These are phyloP conservation scores for Rutpela maculata DNA, from an alignment of 2,888 invertebrate species.

Conservation along the genomic window DNA sequence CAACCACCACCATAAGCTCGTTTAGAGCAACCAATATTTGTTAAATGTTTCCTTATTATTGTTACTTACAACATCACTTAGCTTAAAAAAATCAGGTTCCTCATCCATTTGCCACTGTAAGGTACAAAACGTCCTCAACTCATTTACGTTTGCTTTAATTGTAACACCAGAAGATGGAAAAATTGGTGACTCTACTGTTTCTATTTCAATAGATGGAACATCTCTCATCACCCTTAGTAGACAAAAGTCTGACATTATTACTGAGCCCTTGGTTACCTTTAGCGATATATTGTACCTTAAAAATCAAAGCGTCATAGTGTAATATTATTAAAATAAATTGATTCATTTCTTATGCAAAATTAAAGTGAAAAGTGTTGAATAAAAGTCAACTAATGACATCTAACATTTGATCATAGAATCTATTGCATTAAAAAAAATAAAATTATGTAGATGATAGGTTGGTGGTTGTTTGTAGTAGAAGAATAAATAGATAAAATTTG, in stretches of 20 bases:
- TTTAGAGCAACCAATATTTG: background rate
- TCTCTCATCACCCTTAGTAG: constrained; percentile 16
- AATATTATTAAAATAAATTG: too few species aligned
- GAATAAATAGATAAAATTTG: too few species aligned
- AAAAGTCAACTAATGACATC: too few species aligned
- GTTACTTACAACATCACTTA: constrained; percentile 23
- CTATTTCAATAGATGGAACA: constrained; percentile 33
- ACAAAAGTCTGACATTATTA: background rate
- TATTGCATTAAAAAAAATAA: too few species aligned
- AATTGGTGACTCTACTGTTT: constrained; percentile 4
- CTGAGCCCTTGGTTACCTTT: constrained; percentile 12
- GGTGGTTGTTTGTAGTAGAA: too few species aligned
- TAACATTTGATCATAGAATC: too few species aligned
- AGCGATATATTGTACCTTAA: constrained; percentile 26
- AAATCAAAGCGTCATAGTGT: background rate
- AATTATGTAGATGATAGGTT: too few species aligned
- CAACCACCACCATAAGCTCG: too few species aligned
- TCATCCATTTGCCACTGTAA: constrained; percentile 19
- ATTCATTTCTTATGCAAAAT: too few species aligned
- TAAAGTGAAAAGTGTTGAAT: too few species aligned
- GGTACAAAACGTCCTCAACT: constrained; percentile 22
- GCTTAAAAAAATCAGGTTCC: background rate
- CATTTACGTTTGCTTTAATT: constrained; percentile 18
- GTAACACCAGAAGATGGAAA: constrained; percentile 8
- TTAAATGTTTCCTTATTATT: background rate